phyloP scores from a whole-genome alignment of 2,888 invertebrate genomes.

The Trissoscelio sp. region DNA sequence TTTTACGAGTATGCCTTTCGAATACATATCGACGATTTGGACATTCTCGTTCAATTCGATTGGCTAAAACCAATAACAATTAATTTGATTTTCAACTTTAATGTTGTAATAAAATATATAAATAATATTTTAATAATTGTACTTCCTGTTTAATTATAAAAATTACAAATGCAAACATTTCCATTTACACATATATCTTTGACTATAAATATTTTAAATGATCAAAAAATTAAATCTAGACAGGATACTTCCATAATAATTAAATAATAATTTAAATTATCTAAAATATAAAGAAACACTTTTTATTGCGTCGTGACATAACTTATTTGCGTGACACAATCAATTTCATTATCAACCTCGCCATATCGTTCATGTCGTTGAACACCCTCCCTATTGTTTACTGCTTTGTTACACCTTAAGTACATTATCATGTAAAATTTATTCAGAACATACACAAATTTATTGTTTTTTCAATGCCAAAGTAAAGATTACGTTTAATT shows the following conservation, averaged over 20 bases:
- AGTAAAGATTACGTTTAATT: conserved; percentile 1
- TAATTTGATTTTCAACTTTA: neutral
- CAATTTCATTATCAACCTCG: conserved; percentile 41
- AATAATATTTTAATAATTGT: too few relatives aligned
- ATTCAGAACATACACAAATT: conserved; percentile 2
- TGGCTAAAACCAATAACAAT: conserved; percentile 85
- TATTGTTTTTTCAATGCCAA: conserved; percentile 28
- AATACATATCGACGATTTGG: conserved; percentile 94
- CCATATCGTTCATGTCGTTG: conserved; percentile 32
- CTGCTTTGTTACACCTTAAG: conserved; percentile 6
- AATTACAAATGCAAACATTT: too few relatives aligned
- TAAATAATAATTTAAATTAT: neutral
- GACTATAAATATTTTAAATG: too few relatives aligned
- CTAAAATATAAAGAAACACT: neutral
- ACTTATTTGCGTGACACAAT: conserved; percentile 27
- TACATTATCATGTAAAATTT: conserved; percentile 19
- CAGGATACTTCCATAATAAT: too few relatives aligned
- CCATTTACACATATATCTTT: too few relatives aligned
- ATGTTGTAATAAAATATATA: too few relatives aligned
- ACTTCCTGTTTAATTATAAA: neutral
- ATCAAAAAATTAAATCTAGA: too few relatives aligned
- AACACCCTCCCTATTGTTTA: conserved; percentile 33
- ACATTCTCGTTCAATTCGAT: conserved; percentile 94
- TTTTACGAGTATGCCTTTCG: conserved; percentile 93
- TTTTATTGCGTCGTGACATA: conserved; percentile 15